A percentile compares a stretch with the other conserved stretches of the same genome.
These are phyloP conservation scores for Ptilodon capucinus DNA, from an alignment of 2,888 invertebrate genomes.

Conservation along the genomic window DNA sequence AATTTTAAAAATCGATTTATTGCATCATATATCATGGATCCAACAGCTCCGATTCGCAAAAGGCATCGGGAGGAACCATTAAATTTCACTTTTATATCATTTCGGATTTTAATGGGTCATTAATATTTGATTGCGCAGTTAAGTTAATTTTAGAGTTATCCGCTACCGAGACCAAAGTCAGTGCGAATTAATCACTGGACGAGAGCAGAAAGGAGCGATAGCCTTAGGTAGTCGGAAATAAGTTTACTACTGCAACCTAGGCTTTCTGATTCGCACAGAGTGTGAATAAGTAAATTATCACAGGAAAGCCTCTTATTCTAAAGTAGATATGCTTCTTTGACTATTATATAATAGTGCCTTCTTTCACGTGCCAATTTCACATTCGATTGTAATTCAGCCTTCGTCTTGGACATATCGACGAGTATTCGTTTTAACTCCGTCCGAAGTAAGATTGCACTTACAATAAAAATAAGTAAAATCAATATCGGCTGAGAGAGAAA, in stretches of 20 bases:
- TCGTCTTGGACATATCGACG: conserved; percentile 6
- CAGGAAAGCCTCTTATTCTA: too few relatives aligned
- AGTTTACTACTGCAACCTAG: too few relatives aligned
- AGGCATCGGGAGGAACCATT: conserved; percentile 66
- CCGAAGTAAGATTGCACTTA: conserved; percentile 31
- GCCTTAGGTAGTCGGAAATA: neutral
- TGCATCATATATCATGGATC: conserved; percentile 65
- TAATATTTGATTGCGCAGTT: conserved; percentile 77
- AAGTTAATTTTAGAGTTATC: conserved; percentile 78
- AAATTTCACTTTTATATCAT: conserved; percentile 80
- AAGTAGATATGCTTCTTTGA: too few relatives aligned
- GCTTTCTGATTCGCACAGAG: too few relatives aligned
- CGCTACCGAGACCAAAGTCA: conserved; percentile 71
- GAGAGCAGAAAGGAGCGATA: conserved; percentile 3
- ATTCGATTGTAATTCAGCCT: neutral
- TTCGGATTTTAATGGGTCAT: conserved; percentile 79
- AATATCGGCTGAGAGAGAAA: conserved; percentile 58
- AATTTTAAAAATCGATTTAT: conserved; percentile 65
- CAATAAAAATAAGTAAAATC: conserved; percentile 58
- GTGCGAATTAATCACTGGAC: conserved; percentile 58
- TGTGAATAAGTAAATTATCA: too few relatives aligned
- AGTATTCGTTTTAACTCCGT: conserved; percentile 18
- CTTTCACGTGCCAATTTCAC: neutral
- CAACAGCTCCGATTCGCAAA: conserved; percentile 60
- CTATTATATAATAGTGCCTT: neutral